Base-by-base conservation (phyloP, 2,797 vertebrate species). In the Nyctibius grandis region DNA sequence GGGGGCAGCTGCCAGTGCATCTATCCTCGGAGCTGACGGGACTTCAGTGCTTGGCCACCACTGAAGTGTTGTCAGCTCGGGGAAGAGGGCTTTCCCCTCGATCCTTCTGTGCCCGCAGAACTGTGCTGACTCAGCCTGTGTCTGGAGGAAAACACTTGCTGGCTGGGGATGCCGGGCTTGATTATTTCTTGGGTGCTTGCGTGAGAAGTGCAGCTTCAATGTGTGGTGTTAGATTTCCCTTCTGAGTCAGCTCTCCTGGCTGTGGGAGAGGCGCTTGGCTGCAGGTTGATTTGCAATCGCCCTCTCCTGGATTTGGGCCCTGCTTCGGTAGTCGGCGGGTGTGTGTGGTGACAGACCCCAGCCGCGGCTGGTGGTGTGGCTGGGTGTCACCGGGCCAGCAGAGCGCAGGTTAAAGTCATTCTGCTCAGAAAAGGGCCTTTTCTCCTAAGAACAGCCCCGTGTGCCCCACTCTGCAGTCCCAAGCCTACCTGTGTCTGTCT, bases 101-200 rank as follows among this genome's bases (percentile, higher is more conserved):
- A 1, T 87, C 74, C 87, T 65, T 56, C 50, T 31, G 51, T 69
- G 70, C 61, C 94, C 3, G 0, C 76, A 51, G 83, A 81, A 4
- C 67, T 84, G 36, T 69, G 88, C 94, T 94, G 94, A 74, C 91
- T 94, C 90, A 79, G 80, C 74, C 16, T 17, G 53, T 60, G n/a
- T 76, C 72, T 63, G 80, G 42, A 88, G 72, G 53, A 57, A 44
- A 70, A 22, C 56, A 9, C 11, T 0, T 19, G 34, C 50, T 85
- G 36, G 53, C 85, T 74, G 77, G 89, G 70, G 63, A 22, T 77
- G 78, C 83, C 2, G 0, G 67, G 70, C 54, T 11, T 85, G 57
- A 13, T 96, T 38, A 40, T 84, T 87, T 74, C 75, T 90, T 85
- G 56, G 74, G 73, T 82, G 77, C 51, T 77, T 86, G 60, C 3